A percentile compares a stretch with the other conserved stretches of the same genome.
Conservation (phyloP, 2,113 vertebrate genomes). For the Syngnathus typhle region DNA sequence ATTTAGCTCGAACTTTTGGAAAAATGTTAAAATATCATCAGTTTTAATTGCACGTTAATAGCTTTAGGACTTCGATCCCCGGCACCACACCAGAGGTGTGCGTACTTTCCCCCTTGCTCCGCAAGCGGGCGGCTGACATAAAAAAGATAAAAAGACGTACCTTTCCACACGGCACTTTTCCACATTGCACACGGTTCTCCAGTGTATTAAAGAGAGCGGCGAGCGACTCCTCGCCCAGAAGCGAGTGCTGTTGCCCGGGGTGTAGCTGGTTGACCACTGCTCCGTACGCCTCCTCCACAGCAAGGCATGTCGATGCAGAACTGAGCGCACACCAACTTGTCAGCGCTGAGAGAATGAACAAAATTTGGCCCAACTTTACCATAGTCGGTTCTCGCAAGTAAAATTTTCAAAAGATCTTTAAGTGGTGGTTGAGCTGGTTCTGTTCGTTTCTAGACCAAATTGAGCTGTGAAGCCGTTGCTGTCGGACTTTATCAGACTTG, state of each 20-base stretch:
- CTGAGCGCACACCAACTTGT: slow-evolving; percentile 12
- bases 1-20: background rate
- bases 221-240: slow-evolving; percentile 52
- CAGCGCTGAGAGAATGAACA: slow-evolving; percentile 20
- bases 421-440: background rate
- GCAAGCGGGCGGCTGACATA: background rate
- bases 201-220: slow-evolving; percentile 62
- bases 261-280: slow-evolving; percentile 49
- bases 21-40: background rate
- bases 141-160: slow-evolving; percentile 26
- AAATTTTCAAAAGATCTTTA: background rate
- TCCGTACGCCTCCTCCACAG: slow-evolving; percentile 37
- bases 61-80: slow-evolving; percentile 64
- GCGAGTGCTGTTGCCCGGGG: slow-evolving; percentile 40
- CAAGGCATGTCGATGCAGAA: slow-evolving; percentile 25
- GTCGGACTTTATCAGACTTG: slow-evolving; percentile 5
- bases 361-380: background rate
- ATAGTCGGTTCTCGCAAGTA: background rate
- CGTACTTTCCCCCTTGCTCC: background rate
- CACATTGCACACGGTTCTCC: slow-evolving; percentile 75
- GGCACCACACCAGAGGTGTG: background rate
- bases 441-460: slow-evolving; percentile 12
- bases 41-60: background rate
- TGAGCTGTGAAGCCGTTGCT: slow-evolving; percentile 10
- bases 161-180: slow-evolving; percentile 74